Percentiles rank a stretch among this genome's conserved stretches.
Evolutionary conservation across 2,888 invertebrate species (phyloP).

Genomic region (Esperia sulphurella): DNA sequence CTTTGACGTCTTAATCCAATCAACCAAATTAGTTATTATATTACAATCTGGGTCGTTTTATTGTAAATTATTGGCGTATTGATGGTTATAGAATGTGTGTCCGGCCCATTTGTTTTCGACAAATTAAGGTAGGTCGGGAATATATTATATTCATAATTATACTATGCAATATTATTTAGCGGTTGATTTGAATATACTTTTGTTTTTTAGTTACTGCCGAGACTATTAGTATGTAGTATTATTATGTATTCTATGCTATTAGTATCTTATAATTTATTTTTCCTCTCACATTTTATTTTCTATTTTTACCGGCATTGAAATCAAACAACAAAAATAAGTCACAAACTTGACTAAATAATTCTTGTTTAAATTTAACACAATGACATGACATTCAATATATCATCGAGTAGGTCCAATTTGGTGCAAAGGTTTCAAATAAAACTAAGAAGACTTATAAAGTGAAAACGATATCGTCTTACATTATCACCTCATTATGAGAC

Average conservation of each 20-base stretch:
- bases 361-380: not conserved
- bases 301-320: no score
- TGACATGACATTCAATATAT: no score
- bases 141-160: conserved; percentile 5
- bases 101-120: conserved; percentile 52
- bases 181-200: not conserved
- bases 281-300: not conserved
- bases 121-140: conserved; percentile 59
- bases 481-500: conserved; percentile 13
- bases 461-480: conserved; percentile 7
- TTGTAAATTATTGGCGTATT: conserved; percentile 49
- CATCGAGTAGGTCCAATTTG: not conserved
- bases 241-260: no score
- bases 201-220: no score
- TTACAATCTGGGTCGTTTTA: conserved; percentile 47
- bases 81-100: conserved; percentile 37
- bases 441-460: conserved; percentile 2
- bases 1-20: conserved; percentile 77
- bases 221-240: no score
- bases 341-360: no score
- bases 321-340: no score
- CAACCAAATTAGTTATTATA: conserved; percentile 61
- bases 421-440: not conserved
- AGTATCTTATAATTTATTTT: not conserved
- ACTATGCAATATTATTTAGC: not conserved